These are phyloP conservation scores for Chaetodon trifasciatus DNA, from an alignment of 2,797 vertebrate species.

Conservation along the genomic window DNA sequence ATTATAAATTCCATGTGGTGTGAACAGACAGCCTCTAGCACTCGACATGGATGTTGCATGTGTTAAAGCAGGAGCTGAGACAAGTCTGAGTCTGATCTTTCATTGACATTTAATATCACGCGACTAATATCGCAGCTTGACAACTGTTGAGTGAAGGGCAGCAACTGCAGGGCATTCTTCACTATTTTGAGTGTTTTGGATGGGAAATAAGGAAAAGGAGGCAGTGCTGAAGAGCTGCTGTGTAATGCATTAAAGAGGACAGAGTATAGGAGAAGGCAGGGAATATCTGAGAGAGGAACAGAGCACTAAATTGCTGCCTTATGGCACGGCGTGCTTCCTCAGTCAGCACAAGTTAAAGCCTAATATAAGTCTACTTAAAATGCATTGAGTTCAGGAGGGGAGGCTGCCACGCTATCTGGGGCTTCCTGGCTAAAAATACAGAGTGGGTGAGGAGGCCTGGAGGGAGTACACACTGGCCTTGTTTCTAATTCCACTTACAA, in stretches of 20 bases:
- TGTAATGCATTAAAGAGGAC: constrained; percentile 17
- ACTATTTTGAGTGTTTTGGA: neutral
- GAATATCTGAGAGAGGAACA: constrained; percentile 18
- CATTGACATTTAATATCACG: constrained; percentile 5
- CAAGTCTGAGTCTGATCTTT: neutral
- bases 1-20: constrained; percentile 42
- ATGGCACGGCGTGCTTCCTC: constrained; percentile 20
- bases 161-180: neutral
- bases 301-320: constrained; percentile 36
- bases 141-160: neutral
- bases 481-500: constrained; percentile 68
- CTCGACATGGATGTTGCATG: constrained; percentile 17
- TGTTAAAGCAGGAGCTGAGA: neutral
- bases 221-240: neutral
- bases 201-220: constrained; percentile 1
- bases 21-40: neutral
- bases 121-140: constrained; percentile 13
- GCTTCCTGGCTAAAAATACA: constrained; percentile 75
- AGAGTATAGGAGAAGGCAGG: constrained; percentile 17
- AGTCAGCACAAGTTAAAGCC: constrained; percentile 49
- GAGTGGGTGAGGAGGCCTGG: constrained; percentile 41
- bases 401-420: constrained; percentile 64
- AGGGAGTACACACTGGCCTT: constrained; percentile 68
- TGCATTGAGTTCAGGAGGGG: constrained; percentile 66
- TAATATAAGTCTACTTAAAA: constrained; percentile 69